Evolutionary conservation across 1,140 invertebrate species (phyloP).

Genomic region (Macrosteles quadrilineatus): DNA sequence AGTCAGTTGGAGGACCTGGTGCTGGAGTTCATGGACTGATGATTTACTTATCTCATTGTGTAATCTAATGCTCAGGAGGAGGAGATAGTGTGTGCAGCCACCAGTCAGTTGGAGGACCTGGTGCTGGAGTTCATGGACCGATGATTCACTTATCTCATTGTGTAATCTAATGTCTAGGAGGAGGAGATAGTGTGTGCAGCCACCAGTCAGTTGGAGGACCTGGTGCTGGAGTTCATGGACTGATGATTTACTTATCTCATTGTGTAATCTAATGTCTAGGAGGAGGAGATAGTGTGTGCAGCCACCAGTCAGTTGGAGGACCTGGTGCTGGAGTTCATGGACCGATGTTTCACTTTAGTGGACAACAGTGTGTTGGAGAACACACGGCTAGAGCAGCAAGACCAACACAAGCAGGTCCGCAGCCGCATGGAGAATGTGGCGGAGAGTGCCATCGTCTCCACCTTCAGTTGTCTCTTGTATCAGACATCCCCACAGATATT

Average conservation of each 20-base stretch:
- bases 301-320: slow-evolving; percentile 84
- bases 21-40: slow-evolving; percentile 78
- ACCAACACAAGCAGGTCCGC: slow-evolving; percentile 54
- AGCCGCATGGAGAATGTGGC: slow-evolving; percentile 70
- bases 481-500: slow-evolving; percentile 64
- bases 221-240: slow-evolving; percentile 84
- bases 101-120: slow-evolving; percentile 86
- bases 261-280: no score
- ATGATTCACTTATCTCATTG: no score
- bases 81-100: slow-evolving; percentile 72
- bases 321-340: slow-evolving; percentile 84
- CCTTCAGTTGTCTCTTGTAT: slow-evolving; percentile 62
- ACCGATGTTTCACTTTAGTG: slow-evolving; percentile 71
- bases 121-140: slow-evolving; percentile 83
- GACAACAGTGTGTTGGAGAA: slow-evolving; percentile 71
- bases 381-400: slow-evolving; percentile 63
- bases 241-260: slow-evolving; percentile 66
- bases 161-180: no score
- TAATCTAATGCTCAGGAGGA: no score
- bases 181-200: slow-evolving; percentile 75
- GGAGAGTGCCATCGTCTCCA: slow-evolving; percentile 68
- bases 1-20: slow-evolving; percentile 88
- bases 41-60: no score
- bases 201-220: slow-evolving; percentile 85
- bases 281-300: slow-evolving; percentile 74